These are phyloP conservation scores for Ectemnius cavifrons DNA, from an alignment of 2,888 invertebrate species.

Conservation along the genomic window DNA sequence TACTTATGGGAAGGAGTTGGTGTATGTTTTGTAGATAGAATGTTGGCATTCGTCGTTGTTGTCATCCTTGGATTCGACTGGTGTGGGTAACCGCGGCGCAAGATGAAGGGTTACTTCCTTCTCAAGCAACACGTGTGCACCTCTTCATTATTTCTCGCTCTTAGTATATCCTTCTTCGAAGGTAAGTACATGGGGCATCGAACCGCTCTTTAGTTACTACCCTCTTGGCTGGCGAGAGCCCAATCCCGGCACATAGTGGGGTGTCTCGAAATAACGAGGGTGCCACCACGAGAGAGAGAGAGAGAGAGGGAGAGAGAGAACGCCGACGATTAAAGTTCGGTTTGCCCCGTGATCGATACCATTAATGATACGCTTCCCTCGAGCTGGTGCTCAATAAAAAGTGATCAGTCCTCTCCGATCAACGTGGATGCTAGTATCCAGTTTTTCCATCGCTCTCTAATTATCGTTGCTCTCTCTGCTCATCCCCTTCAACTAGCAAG, in stretches of 20 bases:
- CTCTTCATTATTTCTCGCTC: constrained; percentile 15
- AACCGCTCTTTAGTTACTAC: neutral
- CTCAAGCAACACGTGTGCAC: constrained; percentile 33
- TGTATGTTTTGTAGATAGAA: neutral
- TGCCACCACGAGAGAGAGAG: constrained; percentile 1
- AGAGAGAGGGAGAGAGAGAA: neutral
- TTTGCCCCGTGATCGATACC: too few relatives aligned
- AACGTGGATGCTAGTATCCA: too few relatives aligned
- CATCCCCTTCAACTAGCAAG: neutral
- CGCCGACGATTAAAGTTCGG: neutral
- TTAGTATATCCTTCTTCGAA: neutral
- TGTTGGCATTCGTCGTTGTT: neutral
- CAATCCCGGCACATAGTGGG: neutral
- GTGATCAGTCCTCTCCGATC: too few relatives aligned
- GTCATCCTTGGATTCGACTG: neutral
- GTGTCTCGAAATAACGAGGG: neutral
- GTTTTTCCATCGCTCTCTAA: too few relatives aligned
- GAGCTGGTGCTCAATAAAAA: too few relatives aligned
- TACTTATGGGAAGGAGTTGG: neutral
- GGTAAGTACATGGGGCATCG: neutral
- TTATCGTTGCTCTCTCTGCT: too few relatives aligned
- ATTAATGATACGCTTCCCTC: too few relatives aligned
- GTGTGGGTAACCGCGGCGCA: neutral
- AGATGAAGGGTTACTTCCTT: neutral
- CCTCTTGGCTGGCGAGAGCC: constrained; percentile 5